Evolutionary conservation across 1,140 invertebrate genomes (phyloP).

Genomic region (Rhagoletis zephyria): DNA sequence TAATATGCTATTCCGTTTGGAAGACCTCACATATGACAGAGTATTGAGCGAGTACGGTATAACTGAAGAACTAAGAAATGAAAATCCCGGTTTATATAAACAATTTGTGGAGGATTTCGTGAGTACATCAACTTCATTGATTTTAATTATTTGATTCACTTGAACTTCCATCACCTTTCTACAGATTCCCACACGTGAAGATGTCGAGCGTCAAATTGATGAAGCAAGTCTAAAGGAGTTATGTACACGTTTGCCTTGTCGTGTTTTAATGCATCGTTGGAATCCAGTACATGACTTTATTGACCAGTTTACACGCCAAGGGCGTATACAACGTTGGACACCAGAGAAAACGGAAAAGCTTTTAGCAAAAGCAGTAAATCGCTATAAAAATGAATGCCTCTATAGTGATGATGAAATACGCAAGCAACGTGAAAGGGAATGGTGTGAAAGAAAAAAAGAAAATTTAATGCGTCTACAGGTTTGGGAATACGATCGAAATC

Average conservation of each 20-base stretch:
- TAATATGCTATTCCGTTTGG: constrained; percentile 34
- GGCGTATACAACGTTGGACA: constrained; percentile 35
- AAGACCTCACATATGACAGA: background rate
- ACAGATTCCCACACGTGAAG: constrained; percentile 7
- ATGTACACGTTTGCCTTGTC: background rate
- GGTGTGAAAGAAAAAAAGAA: constrained; percentile 34
- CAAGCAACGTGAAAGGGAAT: background rate
- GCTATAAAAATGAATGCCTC: background rate
- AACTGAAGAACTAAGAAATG: background rate
- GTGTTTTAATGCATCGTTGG: constrained; percentile 40
- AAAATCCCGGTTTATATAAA: background rate
- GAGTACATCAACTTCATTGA: background rate
- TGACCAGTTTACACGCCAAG: constrained; percentile 16
- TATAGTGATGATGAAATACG: constrained; percentile 32
- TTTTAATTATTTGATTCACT: background rate
- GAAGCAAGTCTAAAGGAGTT: background rate
- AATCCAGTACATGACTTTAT: constrained; percentile 37
- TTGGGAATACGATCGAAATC: constrained; percentile 3
- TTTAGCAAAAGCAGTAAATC: background rate
- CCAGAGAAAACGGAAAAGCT: constrained; percentile 23
- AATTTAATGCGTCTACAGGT: constrained; percentile 12
- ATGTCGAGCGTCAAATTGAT: background rate
- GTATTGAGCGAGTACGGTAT: background rate
- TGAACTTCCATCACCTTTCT: background rate
- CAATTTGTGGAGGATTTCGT: constrained; percentile 6